Base-by-base conservation (phyloP, 2,888 invertebrate genomes). In the Orthonychiurus folsomi region DNA sequence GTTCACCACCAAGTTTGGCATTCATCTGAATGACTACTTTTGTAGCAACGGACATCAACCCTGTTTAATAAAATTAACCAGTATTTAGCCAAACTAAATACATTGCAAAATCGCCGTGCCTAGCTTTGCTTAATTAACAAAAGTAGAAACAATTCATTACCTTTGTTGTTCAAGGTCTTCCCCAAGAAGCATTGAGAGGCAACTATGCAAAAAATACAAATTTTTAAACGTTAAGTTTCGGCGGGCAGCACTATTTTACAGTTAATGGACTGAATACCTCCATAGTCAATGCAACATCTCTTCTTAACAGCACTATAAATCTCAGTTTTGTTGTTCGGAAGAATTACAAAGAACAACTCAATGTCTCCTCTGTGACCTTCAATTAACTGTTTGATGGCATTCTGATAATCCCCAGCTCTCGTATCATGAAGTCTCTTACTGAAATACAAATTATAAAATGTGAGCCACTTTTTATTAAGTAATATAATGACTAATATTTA, bases 1-100 rank as follows among this genome's bases (percentile, higher is more conserved):
- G 89, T 0, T 88, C 86, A 0, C 94, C 95, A 21, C 94, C 94
- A 27, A 95, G 77, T n/a, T n/a, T n/a, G n/a, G n/a, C n/a, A n/a
- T n/a, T n/a, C n/a, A n/a, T n/a, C n/a, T n/a, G n/a, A n/a, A n/a
- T n/a, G n/a, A n/a, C n/a, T n/a, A n/a, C n/a, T n/a, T n/a, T n/a
- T n/a, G n/a, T n/a, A n/a, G n/a, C 69, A 48, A 72, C 68, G 0
- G 68, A 66, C 70, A 71, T 69, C 12, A 66, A 25, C 23, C 64
- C 65, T 56, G 9, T 3, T n/a, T 9, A 23, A 24, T 5, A 48
- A 48, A n/a, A n/a, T n/a, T n/a, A n/a, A n/a, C n/a, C n/a, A n/a
- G n/a, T n/a, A n/a, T n/a, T n/a, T n/a, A n/a, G n/a, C n/a, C n/a
- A n/a, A n/a, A n/a, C n/a, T n/a, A n/a, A n/a, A n/a, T n/a, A n/a